These are phyloP conservation scores for Catotricha subobsoleta DNA, from an alignment of 2,888 invertebrate genomes.

Conservation along the genomic window DNA sequence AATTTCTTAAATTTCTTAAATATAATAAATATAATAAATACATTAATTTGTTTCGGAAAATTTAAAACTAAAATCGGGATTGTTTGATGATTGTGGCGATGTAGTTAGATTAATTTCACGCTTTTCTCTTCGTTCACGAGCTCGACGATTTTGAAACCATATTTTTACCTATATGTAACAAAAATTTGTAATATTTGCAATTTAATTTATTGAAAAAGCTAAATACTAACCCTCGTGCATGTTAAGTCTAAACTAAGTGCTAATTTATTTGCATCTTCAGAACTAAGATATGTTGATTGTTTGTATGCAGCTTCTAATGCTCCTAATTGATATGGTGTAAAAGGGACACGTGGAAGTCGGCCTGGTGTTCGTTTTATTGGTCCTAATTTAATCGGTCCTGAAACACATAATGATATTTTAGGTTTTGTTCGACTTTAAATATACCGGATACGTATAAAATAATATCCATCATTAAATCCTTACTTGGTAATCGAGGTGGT, in stretches of 20 bases:
- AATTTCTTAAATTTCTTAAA: no score
- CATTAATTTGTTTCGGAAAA: no score
- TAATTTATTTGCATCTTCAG: constrained; percentile 42
- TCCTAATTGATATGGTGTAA: constrained; percentile 43
- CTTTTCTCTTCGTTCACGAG: constrained; percentile 52
- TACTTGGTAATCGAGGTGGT: constrained; percentile 48
- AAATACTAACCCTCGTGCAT: constrained; percentile 39
- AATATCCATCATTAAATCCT: no score
- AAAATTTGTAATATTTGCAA: not conserved
- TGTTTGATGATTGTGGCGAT: no score
- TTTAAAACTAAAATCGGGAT: no score
- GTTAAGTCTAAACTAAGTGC: constrained; percentile 41
- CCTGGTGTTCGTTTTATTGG: constrained; percentile 37
- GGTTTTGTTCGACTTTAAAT: no score
- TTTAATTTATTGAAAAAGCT: not conserved
- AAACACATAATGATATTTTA: no score
- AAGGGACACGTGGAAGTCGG: constrained; percentile 48
- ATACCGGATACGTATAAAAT: no score
- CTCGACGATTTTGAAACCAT: constrained; percentile 69
- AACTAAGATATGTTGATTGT: constrained; percentile 44
- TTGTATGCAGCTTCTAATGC: constrained; percentile 45
- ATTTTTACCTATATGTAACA: constrained; percentile 32
- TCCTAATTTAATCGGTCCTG: constrained; percentile 22
- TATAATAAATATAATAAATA: no score
- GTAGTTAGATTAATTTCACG: constrained; percentile 19